A percentile compares a stretch with the other conserved stretches of the same genome.
Evolutionary conservation across 2,797 vertebrate genomes (phyloP).

Genomic region (Scolopax rusticola): DNA sequence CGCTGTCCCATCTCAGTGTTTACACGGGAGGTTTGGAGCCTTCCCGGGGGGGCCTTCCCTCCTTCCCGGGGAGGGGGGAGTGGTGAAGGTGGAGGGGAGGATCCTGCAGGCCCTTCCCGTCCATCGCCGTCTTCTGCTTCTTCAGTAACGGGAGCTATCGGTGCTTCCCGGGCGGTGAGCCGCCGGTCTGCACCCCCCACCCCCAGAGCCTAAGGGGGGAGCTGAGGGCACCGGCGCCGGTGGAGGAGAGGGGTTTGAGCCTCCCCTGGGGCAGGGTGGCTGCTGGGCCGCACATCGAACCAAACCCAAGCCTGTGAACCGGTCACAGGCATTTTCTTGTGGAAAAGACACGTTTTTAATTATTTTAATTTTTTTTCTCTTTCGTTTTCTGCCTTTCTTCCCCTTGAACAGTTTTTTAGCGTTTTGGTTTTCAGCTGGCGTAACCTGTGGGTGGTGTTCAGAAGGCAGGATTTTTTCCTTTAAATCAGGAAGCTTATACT

Average conservation of each 20-base stretch:
- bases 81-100: background rate
- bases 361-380: too few species aligned
- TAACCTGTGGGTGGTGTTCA: background rate
- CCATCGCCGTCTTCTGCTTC: background rate
- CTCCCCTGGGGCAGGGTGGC: background rate
- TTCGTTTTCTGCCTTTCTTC: fast-evolving
- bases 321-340: background rate
- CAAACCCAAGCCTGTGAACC: background rate
- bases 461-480: background rate
- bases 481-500: background rate
- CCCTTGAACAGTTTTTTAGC: background rate
- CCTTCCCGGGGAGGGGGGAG: too few species aligned
- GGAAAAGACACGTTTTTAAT: background rate
- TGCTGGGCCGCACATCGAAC: fast-evolving
- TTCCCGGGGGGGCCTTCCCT: background rate
- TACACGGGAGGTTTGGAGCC: background rate
- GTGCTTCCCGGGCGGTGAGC: fast-evolving
- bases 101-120: background rate
- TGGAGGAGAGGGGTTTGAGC: fast-evolving
- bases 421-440: background rate
- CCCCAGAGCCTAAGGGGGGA: too few species aligned
- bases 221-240: background rate
- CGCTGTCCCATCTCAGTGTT: background rate
- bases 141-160: fast-evolving
- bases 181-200: too few species aligned